Conservation (phyloP, 2,888 invertebrate species). For the Philopedon plagiatum region DNA sequence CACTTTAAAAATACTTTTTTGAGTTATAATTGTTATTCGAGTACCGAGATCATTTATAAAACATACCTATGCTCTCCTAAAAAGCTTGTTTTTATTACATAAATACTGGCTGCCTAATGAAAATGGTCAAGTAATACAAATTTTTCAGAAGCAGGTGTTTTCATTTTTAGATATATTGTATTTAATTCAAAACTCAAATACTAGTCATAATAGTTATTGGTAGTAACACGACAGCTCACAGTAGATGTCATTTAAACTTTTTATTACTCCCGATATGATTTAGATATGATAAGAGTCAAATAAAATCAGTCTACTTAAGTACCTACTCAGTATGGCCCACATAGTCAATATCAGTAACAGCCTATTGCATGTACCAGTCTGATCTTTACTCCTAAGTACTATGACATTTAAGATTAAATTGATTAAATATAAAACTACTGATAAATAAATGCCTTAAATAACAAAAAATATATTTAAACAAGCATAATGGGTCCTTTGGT, state of each 20-base stretch:
- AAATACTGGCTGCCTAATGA: too few species aligned
- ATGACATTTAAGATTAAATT: conserved; percentile 10
- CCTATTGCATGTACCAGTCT: background rate
- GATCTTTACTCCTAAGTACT: background rate
- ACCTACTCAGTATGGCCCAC: conserved; percentile 10
- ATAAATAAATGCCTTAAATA: conserved; percentile 26
- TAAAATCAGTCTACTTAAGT: conserved; percentile 32
- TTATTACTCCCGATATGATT: background rate
- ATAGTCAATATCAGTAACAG: conserved; percentile 9
- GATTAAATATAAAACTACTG: conserved; percentile 10
- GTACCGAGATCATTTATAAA: background rate
- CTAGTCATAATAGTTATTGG: too few species aligned
- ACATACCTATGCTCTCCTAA: background rate
- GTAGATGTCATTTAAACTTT: background rate
- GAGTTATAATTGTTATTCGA: background rate
- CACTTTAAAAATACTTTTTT: too few species aligned
- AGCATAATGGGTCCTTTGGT: conserved; percentile 41
- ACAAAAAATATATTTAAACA: conserved; percentile 31
- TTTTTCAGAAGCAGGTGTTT: too few species aligned
- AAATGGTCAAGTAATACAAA: too few species aligned
- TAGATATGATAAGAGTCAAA: conserved; percentile 10
- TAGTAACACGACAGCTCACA: too few species aligned
- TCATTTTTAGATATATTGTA: too few species aligned
- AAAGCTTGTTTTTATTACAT: too few species aligned
- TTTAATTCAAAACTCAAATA: too few species aligned